Percentiles rank a stretch among this genome's conserved stretches.
These are phyloP conservation scores for Otus scops DNA, from an alignment of 2,797 vertebrate species.

Conservation along the genomic window DNA sequence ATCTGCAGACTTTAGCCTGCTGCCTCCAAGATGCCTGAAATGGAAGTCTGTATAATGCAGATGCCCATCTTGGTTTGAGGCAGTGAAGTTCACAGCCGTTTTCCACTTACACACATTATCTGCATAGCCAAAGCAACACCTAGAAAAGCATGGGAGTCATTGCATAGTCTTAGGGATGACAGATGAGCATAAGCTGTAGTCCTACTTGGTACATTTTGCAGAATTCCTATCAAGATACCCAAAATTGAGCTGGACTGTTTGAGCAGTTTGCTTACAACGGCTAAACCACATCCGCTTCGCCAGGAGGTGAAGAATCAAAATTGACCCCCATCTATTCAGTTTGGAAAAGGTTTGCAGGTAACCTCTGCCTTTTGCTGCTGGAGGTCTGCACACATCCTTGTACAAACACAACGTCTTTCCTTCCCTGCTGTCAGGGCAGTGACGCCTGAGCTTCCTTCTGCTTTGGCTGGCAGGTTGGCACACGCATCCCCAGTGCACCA, in stretches of 20 bases:
- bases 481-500: accelerated
- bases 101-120: background rate
- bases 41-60: background rate
- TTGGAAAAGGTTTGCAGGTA: background rate
- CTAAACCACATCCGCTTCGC: accelerated
- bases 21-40: background rate
- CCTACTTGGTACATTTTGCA: background rate
- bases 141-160: background rate
- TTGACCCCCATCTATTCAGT: accelerated
- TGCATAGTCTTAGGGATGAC: accelerated
- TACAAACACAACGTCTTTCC: background rate
- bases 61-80: background rate
- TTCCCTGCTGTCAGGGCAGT: background rate
- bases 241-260: background rate
- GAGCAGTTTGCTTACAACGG: background rate
- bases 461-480: background rate
- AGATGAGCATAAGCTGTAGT: background rate
- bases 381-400: background rate
- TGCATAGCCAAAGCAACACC: background rate
- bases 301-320: background rate
- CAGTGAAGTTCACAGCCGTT: accelerated
- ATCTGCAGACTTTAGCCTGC: background rate
- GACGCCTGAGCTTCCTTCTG: accelerated
- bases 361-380: background rate
- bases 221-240: background rate